Evolutionary conservation across 2,888 invertebrate species (phyloP), one percentile per base, ranked within the genome.

Genomic region (Plagodis dolabraria): DNA sequence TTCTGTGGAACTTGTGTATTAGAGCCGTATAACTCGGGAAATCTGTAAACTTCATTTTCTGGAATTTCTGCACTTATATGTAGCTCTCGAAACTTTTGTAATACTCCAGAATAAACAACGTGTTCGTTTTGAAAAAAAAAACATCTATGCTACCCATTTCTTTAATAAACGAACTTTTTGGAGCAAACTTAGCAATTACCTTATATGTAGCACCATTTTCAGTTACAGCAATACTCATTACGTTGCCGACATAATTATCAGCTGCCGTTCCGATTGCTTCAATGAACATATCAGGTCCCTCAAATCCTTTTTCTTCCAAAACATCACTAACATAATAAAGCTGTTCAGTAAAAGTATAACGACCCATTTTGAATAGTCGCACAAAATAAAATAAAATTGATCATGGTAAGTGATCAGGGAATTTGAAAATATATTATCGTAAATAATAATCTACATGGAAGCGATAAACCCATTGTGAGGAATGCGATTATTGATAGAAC

Each of bases 101-200:
- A 46, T 2, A 80, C 60, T 54, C 73, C 60, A 0, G 64, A 70
- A 53, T 83, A 84, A 68, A 83, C 72, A 0, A 67, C 36, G 33
- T 64, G 67, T 67, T 84, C 82, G 48, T 82, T 84, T 6, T 49
- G 59, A 43, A 79, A 81, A 10, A 72, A 0, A 5, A 4, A 4
- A 60, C 0, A 7, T 5, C 52, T 11, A 64, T 60, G 33, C 72
- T 72, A 47, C 69, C 63, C 11, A 47, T 53, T 9, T 46, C 5
- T 33, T 81, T 69, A 7, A 71, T 0, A n/a, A 47, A 33, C 61
- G 76, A 75, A 0, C 46, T 5, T 0, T 63, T 33, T 0, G 82
- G 75, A 7, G 85, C 83, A n/a, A 85, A 65, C 69, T 87, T 87
- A 0, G 76, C 83, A 7, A 87, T 70, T 65, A 86, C 79, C 47